Conservation (phyloP, 1,140 invertebrate species). For the Euura saliciscinereae region DNA sequence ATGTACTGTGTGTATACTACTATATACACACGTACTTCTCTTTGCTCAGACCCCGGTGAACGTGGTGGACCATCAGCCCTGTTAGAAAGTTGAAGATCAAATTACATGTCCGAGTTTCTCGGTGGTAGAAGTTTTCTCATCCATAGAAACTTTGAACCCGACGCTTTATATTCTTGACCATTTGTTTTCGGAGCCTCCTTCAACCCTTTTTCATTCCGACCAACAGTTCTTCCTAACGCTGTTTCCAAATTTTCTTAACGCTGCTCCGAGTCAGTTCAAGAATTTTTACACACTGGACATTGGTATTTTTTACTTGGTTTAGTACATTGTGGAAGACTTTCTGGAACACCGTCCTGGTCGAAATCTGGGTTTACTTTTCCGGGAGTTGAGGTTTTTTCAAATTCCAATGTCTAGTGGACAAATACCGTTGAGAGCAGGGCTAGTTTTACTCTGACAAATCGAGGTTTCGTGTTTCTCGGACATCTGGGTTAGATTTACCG, state of each 20-base stretch:
- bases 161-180: background rate
- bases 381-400: background rate
- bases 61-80: background rate
- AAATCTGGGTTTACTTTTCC: too few relatives aligned
- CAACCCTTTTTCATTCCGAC: background rate
- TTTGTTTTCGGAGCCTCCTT: background rate
- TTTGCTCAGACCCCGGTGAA: background rate
- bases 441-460: conserved; percentile 15
- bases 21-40: too few relatives aligned
- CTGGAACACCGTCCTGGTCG: too few relatives aligned
- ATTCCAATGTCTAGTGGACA: background rate
- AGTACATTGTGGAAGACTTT: too few relatives aligned
- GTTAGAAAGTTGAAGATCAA: background rate
- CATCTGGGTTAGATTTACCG: conserved; percentile 31
- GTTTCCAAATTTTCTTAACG: background rate
- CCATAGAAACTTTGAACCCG: background rate
- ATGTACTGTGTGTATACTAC: background rate
- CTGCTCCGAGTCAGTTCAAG: too few relatives aligned
- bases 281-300: background rate
- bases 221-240: background rate
- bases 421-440: background rate
- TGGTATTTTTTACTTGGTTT: background rate
- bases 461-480: conserved; percentile 13
- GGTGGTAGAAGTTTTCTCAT: background rate
- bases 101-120: background rate